Percentiles rank a stretch among this genome's conserved stretches.
phyloP scores from a whole-genome alignment of 2,888 invertebrate species.

The Meganola albula region DNA sequence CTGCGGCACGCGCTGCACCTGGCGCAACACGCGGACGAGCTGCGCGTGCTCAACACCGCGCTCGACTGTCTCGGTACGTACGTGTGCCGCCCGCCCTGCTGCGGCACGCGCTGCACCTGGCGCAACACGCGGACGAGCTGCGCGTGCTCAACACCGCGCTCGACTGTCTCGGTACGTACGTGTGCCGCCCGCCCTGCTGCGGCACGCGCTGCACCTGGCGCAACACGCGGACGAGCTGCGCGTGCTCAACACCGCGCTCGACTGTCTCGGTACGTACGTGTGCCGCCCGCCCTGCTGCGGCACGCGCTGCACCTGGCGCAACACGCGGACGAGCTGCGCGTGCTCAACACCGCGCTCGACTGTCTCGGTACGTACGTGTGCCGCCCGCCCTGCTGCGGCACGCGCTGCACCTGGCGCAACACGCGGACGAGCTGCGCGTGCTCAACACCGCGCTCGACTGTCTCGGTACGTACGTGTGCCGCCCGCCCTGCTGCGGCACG shows the following conservation, averaged over 20 bases:
- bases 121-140: slow-evolving; percentile 58
- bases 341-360: slow-evolving; percentile 85
- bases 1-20: background rate
- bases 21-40: slow-evolving; percentile 8
- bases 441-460: background rate
- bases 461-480: slow-evolving; percentile 37
- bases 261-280: slow-evolving; percentile 62
- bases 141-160: slow-evolving; percentile 82
- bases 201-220: slow-evolving; percentile 80
- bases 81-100: slow-evolving; percentile 65
- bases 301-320: slow-evolving; percentile 43
- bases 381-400: background rate
- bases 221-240: slow-evolving; percentile 75
- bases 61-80: background rate
- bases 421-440: slow-evolving; percentile 8
- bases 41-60: background rate
- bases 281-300: slow-evolving; percentile 50
- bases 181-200: slow-evolving; percentile 83
- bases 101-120: slow-evolving; percentile 40
- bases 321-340: slow-evolving; percentile 58
- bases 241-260: slow-evolving; percentile 72
- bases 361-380: slow-evolving; percentile 80
- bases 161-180: slow-evolving; percentile 82
- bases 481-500: slow-evolving; percentile 58
- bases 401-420: background rate